Evolutionary conservation across 2,113 vertebrate species (phyloP).

Genomic region (Serilophus lunatus): DNA sequence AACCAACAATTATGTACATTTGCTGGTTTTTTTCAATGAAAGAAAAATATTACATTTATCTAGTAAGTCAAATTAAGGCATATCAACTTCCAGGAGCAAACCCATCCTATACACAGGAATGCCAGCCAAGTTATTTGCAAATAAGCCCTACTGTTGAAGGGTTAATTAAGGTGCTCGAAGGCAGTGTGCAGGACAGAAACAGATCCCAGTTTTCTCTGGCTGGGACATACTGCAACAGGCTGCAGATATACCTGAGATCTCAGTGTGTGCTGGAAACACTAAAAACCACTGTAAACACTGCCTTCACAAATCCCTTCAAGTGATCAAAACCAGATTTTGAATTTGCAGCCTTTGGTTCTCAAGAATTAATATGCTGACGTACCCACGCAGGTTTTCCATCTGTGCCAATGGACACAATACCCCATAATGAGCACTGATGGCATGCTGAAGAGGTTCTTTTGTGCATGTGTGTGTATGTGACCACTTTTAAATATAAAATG

Average conservation of each 20-base stretch:
- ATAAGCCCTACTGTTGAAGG: not conserved
- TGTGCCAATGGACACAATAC: conserved; percentile 25
- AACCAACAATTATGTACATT: not conserved
- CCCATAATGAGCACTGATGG: conserved; percentile 27
- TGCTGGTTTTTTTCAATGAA: not conserved
- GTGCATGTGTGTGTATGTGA: not conserved
- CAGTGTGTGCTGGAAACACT: not conserved
- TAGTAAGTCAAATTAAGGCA: not conserved
- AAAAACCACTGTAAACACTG: not conserved
- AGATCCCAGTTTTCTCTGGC: not conserved
- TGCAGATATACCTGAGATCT: not conserved
- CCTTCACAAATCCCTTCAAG: not conserved
- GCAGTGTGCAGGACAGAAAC: not conserved
- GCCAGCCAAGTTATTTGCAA: not conserved
- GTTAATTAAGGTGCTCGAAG: not conserved
- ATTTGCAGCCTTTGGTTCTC: not conserved
- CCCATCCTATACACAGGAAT: not conserved
- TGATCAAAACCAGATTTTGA: not conserved
- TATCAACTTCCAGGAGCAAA: not conserved
- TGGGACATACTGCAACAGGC: not conserved
- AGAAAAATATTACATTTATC: not conserved
- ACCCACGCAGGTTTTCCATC: not conserved
- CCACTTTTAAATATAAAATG: conserved; percentile 26
- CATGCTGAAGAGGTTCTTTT: not conserved
- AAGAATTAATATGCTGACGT: not conserved